Conservation (phyloP, 2,888 invertebrate species). For the Acanthopleura granulata region DNA sequence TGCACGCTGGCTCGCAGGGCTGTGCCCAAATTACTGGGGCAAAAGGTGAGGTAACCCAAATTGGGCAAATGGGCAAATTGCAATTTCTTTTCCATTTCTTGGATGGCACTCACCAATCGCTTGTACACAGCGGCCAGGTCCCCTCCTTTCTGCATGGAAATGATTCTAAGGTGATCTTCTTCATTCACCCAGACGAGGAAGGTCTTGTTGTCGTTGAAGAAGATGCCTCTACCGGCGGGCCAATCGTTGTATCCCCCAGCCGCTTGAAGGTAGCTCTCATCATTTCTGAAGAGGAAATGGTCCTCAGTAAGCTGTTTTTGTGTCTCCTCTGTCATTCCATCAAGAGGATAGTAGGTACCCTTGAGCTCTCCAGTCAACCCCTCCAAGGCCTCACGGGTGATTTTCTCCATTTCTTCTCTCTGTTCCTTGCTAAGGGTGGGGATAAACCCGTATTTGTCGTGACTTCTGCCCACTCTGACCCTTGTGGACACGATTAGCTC, state of each 20-base stretch:
- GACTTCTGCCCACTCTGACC: constrained; percentile 60
- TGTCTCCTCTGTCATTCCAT: constrained; percentile 44
- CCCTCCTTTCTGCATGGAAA: constrained; percentile 78
- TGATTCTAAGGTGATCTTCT: constrained; percentile 88
- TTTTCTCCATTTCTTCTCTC: constrained; percentile 47
- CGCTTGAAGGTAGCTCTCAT: constrained; percentile 47
- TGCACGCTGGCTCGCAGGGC: constrained; percentile 97
- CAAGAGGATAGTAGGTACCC: constrained; percentile 68
- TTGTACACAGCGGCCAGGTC: constrained; percentile 60
- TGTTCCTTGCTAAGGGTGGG: constrained; percentile 82
- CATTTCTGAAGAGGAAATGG: constrained; percentile 45
- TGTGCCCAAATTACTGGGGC: constrained; percentile 88
- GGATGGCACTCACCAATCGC: constrained; percentile 78
- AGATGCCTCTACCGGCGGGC: constrained; percentile 94
- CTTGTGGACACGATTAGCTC: constrained; percentile 79
- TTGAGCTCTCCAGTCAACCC: constrained; percentile 52
- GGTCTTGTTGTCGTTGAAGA: constrained; percentile 82
- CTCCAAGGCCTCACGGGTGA: constrained; percentile 39
- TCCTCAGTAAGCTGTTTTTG: constrained; percentile 56
- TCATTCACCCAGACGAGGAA: constrained; percentile 92
- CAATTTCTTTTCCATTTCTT: constrained; percentile 73
- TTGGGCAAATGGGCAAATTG: constrained; percentile 81
- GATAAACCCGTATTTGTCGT: constrained; percentile 64
- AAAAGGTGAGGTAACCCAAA: constrained; percentile 85
- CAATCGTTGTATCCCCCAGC: constrained; percentile 79